phyloP scores from a whole-genome alignment of 2,797 vertebrate species.

The Notamacropus eugenii region DNA sequence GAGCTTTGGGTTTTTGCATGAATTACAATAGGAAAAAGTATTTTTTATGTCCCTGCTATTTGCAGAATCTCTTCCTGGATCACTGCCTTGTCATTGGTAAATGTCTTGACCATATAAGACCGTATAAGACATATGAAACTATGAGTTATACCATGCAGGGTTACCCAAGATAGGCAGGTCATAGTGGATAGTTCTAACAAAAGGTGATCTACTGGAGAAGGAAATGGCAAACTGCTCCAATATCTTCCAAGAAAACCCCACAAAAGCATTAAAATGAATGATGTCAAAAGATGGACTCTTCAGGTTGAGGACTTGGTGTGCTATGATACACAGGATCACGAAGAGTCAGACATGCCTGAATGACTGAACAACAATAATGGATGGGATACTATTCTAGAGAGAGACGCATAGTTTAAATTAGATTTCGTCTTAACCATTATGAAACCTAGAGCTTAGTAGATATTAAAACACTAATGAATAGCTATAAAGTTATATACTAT shows the following conservation, averaged over 20 bases:
- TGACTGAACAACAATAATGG: background rate
- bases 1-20: background rate
- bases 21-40: background rate
- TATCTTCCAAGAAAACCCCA: background rate
- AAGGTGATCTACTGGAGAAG: background rate
- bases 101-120: too few species aligned
- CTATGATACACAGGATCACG: background rate
- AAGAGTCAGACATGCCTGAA: background rate
- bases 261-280: background rate
- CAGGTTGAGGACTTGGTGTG: background rate
- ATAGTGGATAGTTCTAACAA: background rate
- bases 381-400: background rate
- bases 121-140: background rate
- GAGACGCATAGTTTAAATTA: background rate
- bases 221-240: background rate
- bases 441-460: background rate
- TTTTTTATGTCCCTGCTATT: background rate
- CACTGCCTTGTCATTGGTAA: background rate
- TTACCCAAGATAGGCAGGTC: background rate
- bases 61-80: background rate
- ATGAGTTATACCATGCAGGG: background rate
- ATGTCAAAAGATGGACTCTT: background rate
- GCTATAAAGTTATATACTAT: background rate
- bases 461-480: background rate
- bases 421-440: background rate